These are phyloP conservation scores for Pseudopipra pipra DNA, from an alignment of 2,113 vertebrate species.

Conservation along the genomic window DNA sequence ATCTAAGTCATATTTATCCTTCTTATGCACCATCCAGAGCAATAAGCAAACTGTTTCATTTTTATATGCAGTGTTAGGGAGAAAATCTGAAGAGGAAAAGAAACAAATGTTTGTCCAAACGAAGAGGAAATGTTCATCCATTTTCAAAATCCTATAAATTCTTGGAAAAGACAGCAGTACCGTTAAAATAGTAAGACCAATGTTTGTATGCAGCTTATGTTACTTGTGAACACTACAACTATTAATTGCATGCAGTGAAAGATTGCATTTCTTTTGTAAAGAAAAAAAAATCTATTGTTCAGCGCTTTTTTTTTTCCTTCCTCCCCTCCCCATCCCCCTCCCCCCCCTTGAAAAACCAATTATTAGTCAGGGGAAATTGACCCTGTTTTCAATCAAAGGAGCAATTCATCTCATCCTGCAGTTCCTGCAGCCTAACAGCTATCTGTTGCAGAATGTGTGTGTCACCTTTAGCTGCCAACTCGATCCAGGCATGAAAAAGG, in stretches of 20 bases:
- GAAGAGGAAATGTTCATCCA: not conserved
- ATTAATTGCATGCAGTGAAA: not conserved
- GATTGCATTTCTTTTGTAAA: not conserved
- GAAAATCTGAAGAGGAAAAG: not conserved
- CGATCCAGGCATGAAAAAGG: slow-evolving; percentile 15
- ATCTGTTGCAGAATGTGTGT: not conserved
- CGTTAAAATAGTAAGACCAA: not conserved
- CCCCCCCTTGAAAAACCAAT: not conserved
- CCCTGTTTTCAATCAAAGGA: slow-evolving; percentile 39
- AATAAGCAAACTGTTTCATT: not conserved
- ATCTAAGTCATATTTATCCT: not conserved
- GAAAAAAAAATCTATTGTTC: not conserved
- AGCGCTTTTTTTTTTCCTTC: no score
- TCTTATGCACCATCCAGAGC: not conserved
- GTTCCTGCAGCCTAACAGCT: not conserved
- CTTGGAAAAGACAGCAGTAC: not conserved
- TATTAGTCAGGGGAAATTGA: not conserved
- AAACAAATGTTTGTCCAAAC: not conserved
- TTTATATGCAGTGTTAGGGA: not conserved
- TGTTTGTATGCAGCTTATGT: not conserved
- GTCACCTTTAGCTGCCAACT: not conserved
- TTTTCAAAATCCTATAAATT: slow-evolving; percentile 1
- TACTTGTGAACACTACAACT: not conserved
- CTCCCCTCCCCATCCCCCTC: no score
- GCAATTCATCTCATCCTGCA: slow-evolving; percentile 5